Conservation (phyloP, 2,113 vertebrate genomes). For the Cyprinodon tularosa region DNA sequence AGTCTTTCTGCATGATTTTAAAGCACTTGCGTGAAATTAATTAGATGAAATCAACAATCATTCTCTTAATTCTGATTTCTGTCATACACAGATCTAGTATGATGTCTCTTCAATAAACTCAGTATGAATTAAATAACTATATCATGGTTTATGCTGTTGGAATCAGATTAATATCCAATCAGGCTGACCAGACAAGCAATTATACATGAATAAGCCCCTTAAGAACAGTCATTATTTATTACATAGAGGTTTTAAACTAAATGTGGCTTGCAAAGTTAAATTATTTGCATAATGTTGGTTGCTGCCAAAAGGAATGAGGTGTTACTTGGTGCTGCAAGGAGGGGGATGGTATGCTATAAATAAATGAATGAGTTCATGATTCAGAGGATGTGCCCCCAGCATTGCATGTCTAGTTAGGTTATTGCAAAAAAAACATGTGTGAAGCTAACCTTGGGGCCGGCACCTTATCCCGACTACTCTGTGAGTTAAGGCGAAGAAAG, state of each 20-base stretch:
- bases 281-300: constrained; percentile 47
- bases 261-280: constrained; percentile 31
- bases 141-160: constrained; percentile 46
- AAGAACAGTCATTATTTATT: constrained; percentile 47
- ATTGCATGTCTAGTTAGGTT: constrained; percentile 80
- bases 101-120: neutral
- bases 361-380: constrained; percentile 68
- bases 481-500: constrained; percentile 97
- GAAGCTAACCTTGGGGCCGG: constrained; percentile 96
- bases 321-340: constrained; percentile 30
- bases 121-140: constrained; percentile 39
- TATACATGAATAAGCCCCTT: constrained; percentile 43
- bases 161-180: constrained; percentile 38
- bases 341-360: constrained; percentile 68
- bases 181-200: neutral
- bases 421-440: constrained; percentile 91
- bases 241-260: constrained; percentile 42
- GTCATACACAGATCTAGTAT: neutral
- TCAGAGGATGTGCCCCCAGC: constrained; percentile 79
- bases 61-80: neutral
- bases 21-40: too few species aligned
- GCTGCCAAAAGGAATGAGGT: constrained; percentile 48
- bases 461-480: constrained; percentile 98
- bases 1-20: too few species aligned
- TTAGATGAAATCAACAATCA: neutral